These are phyloP conservation scores for Geotrypetes seraphini DNA, from an alignment of 2,797 vertebrate species.

Conservation along the genomic window DNA sequence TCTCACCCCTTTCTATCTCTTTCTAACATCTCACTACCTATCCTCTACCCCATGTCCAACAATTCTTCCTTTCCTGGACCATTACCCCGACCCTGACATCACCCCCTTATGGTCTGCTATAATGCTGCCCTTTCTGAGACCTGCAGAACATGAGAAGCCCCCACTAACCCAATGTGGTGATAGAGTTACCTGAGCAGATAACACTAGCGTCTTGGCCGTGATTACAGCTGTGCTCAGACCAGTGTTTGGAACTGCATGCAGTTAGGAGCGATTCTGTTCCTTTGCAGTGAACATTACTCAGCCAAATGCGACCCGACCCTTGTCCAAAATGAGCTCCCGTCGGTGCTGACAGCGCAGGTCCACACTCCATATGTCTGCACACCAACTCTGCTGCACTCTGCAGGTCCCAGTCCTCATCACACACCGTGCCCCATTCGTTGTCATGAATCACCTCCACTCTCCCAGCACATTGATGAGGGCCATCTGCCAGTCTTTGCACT, in stretches of 20 bases:
- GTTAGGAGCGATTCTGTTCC: not conserved
- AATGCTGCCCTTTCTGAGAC: no score
- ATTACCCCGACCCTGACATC: no score
- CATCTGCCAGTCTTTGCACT: slow-evolving; percentile 7
- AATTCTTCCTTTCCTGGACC: no score
- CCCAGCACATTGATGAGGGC: slow-evolving; percentile 14
- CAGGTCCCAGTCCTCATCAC: slow-evolving; percentile 7
- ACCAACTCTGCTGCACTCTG: not conserved
- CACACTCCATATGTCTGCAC: not conserved
- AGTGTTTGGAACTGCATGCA: not conserved
- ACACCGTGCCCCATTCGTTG: slow-evolving; percentile 10
- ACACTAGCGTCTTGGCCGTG: not conserved
- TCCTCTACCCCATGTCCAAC: no score
- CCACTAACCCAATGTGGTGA: no score
- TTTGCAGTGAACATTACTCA: not conserved
- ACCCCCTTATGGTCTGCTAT: no score
- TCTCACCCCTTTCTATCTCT: no score
- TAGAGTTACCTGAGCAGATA: not conserved
- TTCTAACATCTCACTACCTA: no score
- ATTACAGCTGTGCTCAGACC: not conserved
- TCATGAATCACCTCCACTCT: slow-evolving; percentile 6
- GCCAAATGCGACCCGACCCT: slow-evolving; percentile 1
- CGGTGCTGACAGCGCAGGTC: not conserved
- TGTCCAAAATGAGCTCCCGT: not conserved
- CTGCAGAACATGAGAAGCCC: no score